Percentiles rank a stretch among this genome's conserved stretches.
Conservation (phyloP, 2,888 invertebrate species). For the Platypus cylindrus region DNA sequence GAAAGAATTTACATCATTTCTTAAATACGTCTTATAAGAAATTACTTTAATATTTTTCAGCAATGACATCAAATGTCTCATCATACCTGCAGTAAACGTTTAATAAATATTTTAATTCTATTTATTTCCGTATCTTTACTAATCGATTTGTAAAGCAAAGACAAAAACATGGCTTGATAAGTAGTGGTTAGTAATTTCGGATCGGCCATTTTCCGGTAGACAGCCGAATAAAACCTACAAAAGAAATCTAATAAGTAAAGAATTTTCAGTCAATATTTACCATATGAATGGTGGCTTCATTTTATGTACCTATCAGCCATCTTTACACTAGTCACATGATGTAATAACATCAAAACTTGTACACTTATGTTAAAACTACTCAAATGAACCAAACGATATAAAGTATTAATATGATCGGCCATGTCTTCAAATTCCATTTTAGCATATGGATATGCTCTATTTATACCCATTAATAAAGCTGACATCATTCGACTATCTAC, state of each 20-base stretch:
- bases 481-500: slow-evolving; percentile 76
- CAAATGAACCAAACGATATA: slow-evolving; percentile 71
- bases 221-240: slow-evolving; percentile 67
- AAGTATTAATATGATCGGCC: slow-evolving; percentile 54
- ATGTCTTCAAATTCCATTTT: slow-evolving; percentile 47
- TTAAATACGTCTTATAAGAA: neutral
- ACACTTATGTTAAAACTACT: slow-evolving; percentile 59
- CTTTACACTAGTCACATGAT: slow-evolving; percentile 44
- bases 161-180: slow-evolving; percentile 68
- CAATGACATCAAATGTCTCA: neutral
- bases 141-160: slow-evolving; percentile 75
- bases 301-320: slow-evolving; percentile 42
- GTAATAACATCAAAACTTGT: slow-evolving; percentile 45
- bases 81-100: slow-evolving; percentile 60
- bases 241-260: no score
- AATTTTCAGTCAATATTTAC: no score
- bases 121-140: slow-evolving; percentile 59
- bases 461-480: slow-evolving; percentile 69
- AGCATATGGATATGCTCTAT: slow-evolving; percentile 74
- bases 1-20: slow-evolving; percentile 22
- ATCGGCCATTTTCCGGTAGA: slow-evolving; percentile 79
- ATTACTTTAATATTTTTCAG: neutral
- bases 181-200: slow-evolving; percentile 55
- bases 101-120: slow-evolving; percentile 72
- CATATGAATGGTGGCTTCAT: neutral